phyloP scores from a whole-genome alignment of 2,113 vertebrate genomes.

The Saimiri boliviensis region DNA sequence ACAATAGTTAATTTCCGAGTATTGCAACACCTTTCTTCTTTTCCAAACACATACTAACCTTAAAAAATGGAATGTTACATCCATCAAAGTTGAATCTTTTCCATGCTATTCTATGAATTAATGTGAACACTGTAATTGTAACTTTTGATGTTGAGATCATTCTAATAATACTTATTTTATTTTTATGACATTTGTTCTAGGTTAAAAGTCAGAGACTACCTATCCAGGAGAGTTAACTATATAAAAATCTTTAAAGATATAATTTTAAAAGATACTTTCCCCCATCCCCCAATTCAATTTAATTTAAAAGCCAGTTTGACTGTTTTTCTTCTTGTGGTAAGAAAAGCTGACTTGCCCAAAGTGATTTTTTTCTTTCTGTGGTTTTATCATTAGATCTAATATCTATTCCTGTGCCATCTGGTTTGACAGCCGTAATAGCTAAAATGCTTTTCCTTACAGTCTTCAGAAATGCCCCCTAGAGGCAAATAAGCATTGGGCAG shows the following conservation, averaged over 20 bases:
- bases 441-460: constrained; percentile 43
- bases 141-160: neutral
- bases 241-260: neutral
- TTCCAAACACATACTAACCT: constrained; percentile 11
- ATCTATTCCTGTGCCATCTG: constrained; percentile 38
- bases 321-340: neutral
- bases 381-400: constrained; percentile 2
- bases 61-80: neutral
- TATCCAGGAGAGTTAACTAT: neutral
- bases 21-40: neutral
- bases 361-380: neutral
- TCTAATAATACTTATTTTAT: neutral
- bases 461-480: constrained; percentile 64
- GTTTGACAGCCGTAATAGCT: constrained; percentile 31
- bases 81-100: neutral
- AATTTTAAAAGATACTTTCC: neutral
- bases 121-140: neutral
- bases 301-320: neutral
- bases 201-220: neutral
- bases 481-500: constrained; percentile 57
- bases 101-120: neutral
- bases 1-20: constrained; percentile 1
- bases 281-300: neutral
- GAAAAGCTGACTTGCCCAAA: constrained; percentile 24
- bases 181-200: constrained; percentile 18